These are phyloP conservation scores for Psix sp. DNA, from an alignment of 1,140 invertebrate genomes.

Conservation along the genomic window DNA sequence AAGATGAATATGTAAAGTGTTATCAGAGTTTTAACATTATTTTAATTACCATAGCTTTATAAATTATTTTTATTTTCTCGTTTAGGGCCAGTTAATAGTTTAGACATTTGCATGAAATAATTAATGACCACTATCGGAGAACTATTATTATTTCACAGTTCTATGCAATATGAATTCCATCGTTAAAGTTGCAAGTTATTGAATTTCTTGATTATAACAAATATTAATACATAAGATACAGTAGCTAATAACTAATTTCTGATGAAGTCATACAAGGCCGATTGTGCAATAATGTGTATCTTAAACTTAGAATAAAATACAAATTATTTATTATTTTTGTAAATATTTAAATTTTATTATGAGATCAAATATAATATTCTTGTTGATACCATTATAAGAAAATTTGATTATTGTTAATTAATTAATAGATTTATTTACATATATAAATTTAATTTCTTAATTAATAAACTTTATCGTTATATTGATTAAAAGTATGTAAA, in stretches of 20 bases:
- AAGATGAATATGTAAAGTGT: too few species aligned
- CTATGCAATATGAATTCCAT: background rate
- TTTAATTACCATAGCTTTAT: too few species aligned
- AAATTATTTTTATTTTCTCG: too few species aligned
- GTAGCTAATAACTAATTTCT: too few species aligned
- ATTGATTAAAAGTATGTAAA: conserved; percentile 3
- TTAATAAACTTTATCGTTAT: too few species aligned
- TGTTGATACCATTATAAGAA: background rate
- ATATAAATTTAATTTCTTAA: too few species aligned
- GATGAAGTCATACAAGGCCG: conserved; percentile 7
- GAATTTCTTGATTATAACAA: too few species aligned
- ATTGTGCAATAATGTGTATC: conserved; percentile 17
- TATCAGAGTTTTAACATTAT: too few species aligned
- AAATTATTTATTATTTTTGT: background rate
- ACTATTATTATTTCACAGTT: background rate
- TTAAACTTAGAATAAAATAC: background rate
- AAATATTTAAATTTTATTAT: background rate
- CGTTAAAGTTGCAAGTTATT: background rate
- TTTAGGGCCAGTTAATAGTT: too few species aligned
- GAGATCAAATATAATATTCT: background rate
- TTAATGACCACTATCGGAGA: too few species aligned
- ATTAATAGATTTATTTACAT: conserved; percentile 17
- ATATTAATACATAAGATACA: too few species aligned
- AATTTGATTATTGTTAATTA: conserved; percentile 12
- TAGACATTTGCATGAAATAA: too few species aligned